Percentiles rank a stretch among this genome's conserved stretches.
Evolutionary conservation across 2,797 vertebrate species (phyloP).

Genomic region (Vultur gryphus): DNA sequence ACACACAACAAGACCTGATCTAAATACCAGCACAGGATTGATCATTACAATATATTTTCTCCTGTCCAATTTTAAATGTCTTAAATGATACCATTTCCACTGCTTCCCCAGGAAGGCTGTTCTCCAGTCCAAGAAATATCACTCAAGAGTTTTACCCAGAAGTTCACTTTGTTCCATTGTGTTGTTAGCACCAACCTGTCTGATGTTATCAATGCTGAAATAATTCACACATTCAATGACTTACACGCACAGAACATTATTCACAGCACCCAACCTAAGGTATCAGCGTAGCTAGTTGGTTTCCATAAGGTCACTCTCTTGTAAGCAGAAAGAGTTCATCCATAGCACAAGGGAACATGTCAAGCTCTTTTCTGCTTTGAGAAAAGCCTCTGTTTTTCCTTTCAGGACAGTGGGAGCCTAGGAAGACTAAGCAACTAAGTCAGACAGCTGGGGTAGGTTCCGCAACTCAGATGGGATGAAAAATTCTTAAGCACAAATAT

Average conservation of each 20-base stretch:
- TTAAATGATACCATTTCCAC: neutral
- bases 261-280: neutral
- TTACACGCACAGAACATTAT: neutral
- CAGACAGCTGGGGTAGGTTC: neutral
- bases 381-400: neutral
- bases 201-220: neutral
- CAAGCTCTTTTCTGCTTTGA: neutral
- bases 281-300: neutral
- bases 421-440: neutral
- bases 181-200: neutral
- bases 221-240: neutral
- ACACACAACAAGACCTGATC: constrained; percentile 8
- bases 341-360: neutral
- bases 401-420: neutral
- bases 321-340: neutral
- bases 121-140: neutral
- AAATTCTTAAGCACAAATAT: neutral
- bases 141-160: neutral
- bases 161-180: neutral
- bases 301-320: neutral
- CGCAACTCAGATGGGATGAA: neutral
- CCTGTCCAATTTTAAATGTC: constrained; percentile 18
- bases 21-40: constrained; percentile 43
- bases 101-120: neutral
- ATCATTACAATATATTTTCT: constrained; percentile 29